These are phyloP conservation scores for Heliconius nattereri DNA, from an alignment of 1,140 invertebrate species.

Conservation along the genomic window DNA sequence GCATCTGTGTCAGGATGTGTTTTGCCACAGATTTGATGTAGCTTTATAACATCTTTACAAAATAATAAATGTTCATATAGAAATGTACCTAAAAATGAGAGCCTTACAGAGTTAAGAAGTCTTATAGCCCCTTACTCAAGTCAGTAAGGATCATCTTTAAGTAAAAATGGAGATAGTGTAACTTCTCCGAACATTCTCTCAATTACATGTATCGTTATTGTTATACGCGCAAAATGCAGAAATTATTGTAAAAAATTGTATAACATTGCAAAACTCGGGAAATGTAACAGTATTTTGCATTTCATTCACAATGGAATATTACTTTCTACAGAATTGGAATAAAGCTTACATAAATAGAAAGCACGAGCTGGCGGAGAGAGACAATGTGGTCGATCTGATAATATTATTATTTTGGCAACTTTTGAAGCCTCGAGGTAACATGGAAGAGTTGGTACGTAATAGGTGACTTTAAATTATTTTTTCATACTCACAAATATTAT, in stretches of 20 bases:
- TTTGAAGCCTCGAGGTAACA: neutral
- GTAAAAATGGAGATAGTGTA: no score
- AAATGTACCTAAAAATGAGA: no score
- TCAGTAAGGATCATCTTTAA: no score
- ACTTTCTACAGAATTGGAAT: neutral
- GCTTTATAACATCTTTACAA: no score
- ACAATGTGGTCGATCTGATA: neutral
- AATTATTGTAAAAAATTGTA: neutral
- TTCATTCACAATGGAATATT: slow-evolving; percentile 3
- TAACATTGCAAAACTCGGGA: neutral
- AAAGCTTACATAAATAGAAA: slow-evolving; percentile 5
- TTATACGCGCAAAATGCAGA: no score
- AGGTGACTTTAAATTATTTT: neutral
- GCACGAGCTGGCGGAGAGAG: neutral
- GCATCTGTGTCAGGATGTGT: no score
- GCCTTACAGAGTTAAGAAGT: no score
- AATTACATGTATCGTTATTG: no score
- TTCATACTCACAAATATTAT: neutral
- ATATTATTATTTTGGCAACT: slow-evolving; percentile 1
- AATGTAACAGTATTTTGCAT: neutral
- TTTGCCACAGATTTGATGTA: no score
- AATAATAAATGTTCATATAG: no score
- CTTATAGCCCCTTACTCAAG: no score
- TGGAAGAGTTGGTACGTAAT: neutral
- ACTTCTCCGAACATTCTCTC: no score